Evolutionary conservation across 2,113 vertebrate species (phyloP).

Genomic region (Amphiprion ocellaris): DNA sequence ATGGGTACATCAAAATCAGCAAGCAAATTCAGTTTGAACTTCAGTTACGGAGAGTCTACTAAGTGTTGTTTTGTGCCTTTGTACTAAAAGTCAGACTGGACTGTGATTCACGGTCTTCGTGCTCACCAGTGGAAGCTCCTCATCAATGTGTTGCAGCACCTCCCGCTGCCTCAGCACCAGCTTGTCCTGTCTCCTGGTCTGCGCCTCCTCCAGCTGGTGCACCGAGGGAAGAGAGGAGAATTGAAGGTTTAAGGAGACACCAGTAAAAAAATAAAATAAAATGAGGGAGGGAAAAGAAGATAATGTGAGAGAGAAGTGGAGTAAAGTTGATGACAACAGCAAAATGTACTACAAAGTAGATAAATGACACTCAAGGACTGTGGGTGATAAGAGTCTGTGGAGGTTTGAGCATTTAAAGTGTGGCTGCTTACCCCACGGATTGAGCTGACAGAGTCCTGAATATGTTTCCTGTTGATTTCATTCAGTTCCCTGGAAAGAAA

Average conservation of each 20-base stretch:
- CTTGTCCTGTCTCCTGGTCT: slow-evolving; percentile 87
- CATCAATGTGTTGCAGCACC: slow-evolving; percentile 83
- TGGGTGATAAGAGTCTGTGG: slow-evolving; percentile 25
- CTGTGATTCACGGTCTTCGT: not conserved
- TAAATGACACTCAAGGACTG: not conserved
- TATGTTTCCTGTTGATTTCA: slow-evolving; percentile 91
- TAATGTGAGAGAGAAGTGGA: not conserved
- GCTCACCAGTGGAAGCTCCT: slow-evolving; percentile 87
- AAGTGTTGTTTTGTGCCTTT: too few species aligned
- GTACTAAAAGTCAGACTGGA: too few species aligned
- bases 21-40: not conserved
- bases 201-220: slow-evolving; percentile 88
- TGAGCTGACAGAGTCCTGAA: slow-evolving; percentile 87
- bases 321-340: slow-evolving; percentile 21
- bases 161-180: slow-evolving; percentile 83
- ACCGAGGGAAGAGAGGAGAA: not conserved
- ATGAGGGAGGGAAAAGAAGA: not conserved
- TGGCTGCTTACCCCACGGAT: slow-evolving; percentile 83
- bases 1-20: too few species aligned
- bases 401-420: not conserved
- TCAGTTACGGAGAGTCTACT: not conserved
- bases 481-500: slow-evolving; percentile 83
- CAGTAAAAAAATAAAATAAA: not conserved
- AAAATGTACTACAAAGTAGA: slow-evolving; percentile 1
- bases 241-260: not conserved